Base-by-base conservation (phyloP, 2,797 vertebrate genomes). In the Furcifer pardalis region DNA sequence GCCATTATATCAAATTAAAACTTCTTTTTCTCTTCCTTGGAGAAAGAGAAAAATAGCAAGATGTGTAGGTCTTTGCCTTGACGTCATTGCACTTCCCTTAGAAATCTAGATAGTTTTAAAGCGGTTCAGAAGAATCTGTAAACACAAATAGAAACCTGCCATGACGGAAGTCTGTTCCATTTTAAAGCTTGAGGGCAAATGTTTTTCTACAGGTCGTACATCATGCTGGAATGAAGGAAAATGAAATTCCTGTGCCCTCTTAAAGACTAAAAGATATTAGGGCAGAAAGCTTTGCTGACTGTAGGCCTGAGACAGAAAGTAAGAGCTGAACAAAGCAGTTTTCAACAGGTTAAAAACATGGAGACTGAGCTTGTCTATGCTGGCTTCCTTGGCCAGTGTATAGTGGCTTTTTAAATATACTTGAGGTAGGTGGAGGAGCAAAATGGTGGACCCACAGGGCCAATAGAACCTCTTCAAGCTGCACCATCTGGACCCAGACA, bases 161-260 rank as follows among this genome's bases (percentile, higher is more conserved):
- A 65, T 84, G 69, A 81, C 44, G 82, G 46, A 49, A 89, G 77
- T 19, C 82, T 74, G 44, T 59, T 92, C 89, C 21, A 83, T 63
- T 74, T 86, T 69, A 90, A 84, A 90, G 73, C 25, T n/a, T 46
- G 63, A 60, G 49, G 2, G 25, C 84, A 73, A 74, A 69, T 40
- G 12, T 35, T 84, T 84, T 88, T 75, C 65, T 74, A 86, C 86
- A 87, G 83, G 19, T 92, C 74, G 73, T 37, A 65, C 72, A 84
- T 87, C 81, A 77, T 71, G 75, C 32, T 44, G 19, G 52, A 56
- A 56, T 17, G 52, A 4, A 56, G 21, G 9, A 42, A 71, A 71
- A 21, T 2, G 4, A 71, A 42, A 73, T 25, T n/a, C 27, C 44
- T 49, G 27, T 27, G 13, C 15, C 44, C 5, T 30, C 44, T 74